Evolutionary conservation across 2,113 vertebrate species (phyloP).

Genomic region (Hirundichthys speculiger): DNA sequence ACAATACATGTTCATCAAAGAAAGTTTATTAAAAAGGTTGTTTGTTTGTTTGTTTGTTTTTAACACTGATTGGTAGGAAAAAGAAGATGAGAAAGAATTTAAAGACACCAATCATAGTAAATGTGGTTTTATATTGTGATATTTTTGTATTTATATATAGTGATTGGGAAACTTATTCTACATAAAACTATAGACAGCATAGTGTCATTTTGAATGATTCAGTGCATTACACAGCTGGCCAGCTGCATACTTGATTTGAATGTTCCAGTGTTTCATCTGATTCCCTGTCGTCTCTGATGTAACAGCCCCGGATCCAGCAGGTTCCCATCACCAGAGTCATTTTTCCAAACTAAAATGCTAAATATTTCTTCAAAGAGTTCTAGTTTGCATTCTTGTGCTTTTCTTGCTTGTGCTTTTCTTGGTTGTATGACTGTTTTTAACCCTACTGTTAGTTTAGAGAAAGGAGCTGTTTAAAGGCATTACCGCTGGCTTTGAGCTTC

Average conservation of each 20-base stretch:
- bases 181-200: neutral
- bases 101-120: conserved; percentile 5
- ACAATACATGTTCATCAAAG: conserved; percentile 22
- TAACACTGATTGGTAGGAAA: conserved; percentile 1
- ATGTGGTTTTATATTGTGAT: conserved; percentile 26
- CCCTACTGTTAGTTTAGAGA: neutral
- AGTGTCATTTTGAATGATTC: conserved; percentile 1
- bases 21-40: neutral
- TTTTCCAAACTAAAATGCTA: neutral
- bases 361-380: conserved; percentile 1
- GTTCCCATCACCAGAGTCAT: neutral
- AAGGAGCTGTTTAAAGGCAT: neutral
- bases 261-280: neutral
- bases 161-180: conserved; percentile 15
- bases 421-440: no score
- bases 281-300: no score
- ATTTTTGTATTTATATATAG: conserved; percentile 16
- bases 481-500: neutral
- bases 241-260: neutral
- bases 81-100: neutral
- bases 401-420: conserved; percentile 12
- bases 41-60: conserved; percentile 1
- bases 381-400: neutral
- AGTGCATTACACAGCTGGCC: neutral
- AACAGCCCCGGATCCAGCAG: neutral